These are phyloP conservation scores for Geotrupes spiniger DNA, from an alignment of 2,888 invertebrate species.

Conservation along the genomic window DNA sequence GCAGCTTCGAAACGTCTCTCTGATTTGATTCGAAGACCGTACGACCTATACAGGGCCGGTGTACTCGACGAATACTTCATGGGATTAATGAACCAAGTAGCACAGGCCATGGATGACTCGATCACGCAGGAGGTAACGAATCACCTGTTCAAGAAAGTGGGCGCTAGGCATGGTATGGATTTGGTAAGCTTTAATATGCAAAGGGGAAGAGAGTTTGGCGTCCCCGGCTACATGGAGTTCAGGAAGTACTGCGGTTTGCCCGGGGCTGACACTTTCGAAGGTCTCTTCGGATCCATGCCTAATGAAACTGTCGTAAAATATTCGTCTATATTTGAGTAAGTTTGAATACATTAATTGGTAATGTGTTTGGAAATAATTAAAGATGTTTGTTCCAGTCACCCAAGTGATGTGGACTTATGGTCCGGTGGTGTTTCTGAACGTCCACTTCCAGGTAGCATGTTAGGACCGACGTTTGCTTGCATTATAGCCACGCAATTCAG, in stretches of 20 bases:
- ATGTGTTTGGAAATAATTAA: neutral
- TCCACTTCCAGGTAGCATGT: constrained; percentile 85
- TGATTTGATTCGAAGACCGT: constrained; percentile 84
- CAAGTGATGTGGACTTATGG: constrained; percentile 91
- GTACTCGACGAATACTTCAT: constrained; percentile 89
- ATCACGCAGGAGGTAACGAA: constrained; percentile 89
- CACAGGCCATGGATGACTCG: constrained; percentile 93
- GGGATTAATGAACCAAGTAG: constrained; percentile 91
- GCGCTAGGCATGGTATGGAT: constrained; percentile 78
- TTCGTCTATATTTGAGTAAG: constrained; percentile 77
- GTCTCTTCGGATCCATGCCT: constrained; percentile 82
- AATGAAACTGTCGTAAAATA: constrained; percentile 83
- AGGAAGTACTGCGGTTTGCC: constrained; percentile 87
- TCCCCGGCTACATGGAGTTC: constrained; percentile 92
- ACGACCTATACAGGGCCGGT: constrained; percentile 86
- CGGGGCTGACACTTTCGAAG: constrained; percentile 73
- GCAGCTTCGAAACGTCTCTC: constrained; percentile 84
- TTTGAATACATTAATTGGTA: too few species aligned
- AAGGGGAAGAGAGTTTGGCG: constrained; percentile 85
- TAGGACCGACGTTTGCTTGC: constrained; percentile 93
- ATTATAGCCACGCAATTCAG: constrained; percentile 92
- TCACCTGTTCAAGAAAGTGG: constrained; percentile 82
- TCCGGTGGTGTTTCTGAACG: constrained; percentile 91
- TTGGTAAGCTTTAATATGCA: constrained; percentile 92
- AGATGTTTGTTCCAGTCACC: constrained; percentile 59